A percentile compares a stretch with the other conserved stretches of the same genome.
Evolutionary conservation across 2,113 vertebrate genomes (phyloP).

Genomic region (Apeltes quadracus): DNA sequence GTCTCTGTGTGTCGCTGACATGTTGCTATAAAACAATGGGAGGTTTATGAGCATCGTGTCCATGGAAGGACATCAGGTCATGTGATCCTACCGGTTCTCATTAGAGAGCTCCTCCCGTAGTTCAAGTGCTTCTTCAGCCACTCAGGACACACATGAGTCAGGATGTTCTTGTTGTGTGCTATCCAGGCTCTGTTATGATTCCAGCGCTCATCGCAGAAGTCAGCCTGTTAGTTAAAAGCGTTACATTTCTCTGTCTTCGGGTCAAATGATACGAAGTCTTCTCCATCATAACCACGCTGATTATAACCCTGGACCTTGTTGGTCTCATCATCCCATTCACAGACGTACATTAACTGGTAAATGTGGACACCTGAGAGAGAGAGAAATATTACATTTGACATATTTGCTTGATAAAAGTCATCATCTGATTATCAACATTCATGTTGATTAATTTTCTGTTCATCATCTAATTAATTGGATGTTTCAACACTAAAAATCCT

Average conservation of each 20-base stretch:
- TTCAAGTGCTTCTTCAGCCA: neutral
- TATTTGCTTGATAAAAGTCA: no score
- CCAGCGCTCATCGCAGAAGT: no score
- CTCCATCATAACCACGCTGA: constrained; percentile 3
- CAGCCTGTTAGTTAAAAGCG: rapidly evolving
- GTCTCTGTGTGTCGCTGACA: neutral
- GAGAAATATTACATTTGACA: constrained; percentile 11
- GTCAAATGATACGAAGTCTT: constrained; percentile 53
- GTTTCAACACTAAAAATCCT: no score
- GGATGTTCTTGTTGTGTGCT: neutral
- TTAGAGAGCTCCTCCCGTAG: constrained; percentile 10
- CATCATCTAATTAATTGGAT: no score
- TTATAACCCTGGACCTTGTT: rapidly evolving
- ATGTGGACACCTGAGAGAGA: constrained; percentile 53
- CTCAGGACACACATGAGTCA: rapidly evolving
- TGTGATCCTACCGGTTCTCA: neutral
- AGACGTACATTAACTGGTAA: rapidly evolving
- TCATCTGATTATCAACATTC: no score
- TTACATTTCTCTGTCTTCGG: neutral
- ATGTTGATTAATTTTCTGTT: no score
- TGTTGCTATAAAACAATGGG: neutral
- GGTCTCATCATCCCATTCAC: constrained; percentile 37
- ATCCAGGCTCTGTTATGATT: rapidly evolving
- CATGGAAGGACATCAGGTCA: neutral
- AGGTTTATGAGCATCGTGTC: neutral